Conservation (phyloP, 2,888 invertebrate genomes). For the Pheosia tremula region DNA sequence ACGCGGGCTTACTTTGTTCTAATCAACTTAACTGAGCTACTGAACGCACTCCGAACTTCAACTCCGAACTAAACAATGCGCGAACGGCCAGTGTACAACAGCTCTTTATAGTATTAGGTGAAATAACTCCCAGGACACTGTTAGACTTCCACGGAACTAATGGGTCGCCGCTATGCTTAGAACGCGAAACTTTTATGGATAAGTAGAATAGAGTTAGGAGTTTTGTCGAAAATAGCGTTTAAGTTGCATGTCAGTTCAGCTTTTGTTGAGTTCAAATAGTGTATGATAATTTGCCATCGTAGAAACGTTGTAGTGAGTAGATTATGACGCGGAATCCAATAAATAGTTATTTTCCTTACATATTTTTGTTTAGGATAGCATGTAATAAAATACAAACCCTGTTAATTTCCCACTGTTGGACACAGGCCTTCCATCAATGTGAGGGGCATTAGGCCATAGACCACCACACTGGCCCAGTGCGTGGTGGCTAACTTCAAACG, state of each 20-base stretch:
- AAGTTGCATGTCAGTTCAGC: constrained; percentile 56
- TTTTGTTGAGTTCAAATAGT: constrained; percentile 52
- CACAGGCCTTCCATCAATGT: too few species aligned
- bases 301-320: constrained; percentile 25
- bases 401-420: too few species aligned
- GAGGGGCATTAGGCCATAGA: too few species aligned
- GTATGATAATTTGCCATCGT: constrained; percentile 42
- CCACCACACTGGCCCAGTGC: too few species aligned
- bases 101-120: constrained; percentile 81
- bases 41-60: constrained; percentile 67
- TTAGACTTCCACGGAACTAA: constrained; percentile 71
- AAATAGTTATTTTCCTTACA: neutral
- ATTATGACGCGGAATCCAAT: constrained; percentile 9
- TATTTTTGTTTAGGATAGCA: too few species aligned
- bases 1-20: constrained; percentile 53
- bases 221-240: constrained; percentile 69
- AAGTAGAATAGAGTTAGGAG: constrained; percentile 74
- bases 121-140: constrained; percentile 73
- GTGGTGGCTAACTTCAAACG: too few species aligned
- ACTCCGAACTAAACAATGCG: constrained; percentile 47
- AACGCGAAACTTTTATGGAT: constrained; percentile 75
- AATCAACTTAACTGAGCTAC: constrained; percentile 65
- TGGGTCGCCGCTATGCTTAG: constrained; percentile 79
- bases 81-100: constrained; percentile 53
- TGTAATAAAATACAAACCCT: too few species aligned